Evolutionary conservation across 2,797 vertebrate species (phyloP), one percentile per base, ranked within the genome.

Genomic region (Erithacus rubecula): DNA sequence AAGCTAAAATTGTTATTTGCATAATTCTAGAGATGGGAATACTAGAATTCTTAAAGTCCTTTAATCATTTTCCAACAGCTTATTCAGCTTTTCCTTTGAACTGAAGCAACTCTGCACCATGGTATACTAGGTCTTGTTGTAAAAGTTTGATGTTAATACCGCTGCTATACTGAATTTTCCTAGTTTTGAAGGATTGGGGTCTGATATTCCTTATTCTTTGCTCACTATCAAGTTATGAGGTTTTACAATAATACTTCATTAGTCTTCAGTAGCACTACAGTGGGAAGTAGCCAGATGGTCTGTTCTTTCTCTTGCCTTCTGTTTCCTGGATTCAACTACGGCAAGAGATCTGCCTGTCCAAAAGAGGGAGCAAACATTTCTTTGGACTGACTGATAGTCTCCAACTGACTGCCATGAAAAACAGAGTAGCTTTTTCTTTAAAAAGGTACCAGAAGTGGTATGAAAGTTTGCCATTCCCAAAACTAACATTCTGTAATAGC

Each of bases 81-180:
- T 89, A 82, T 77, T 96, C 80, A 90, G 76, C 82, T 78, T 90
- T 89, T 89, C n/a, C 49, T 91, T 91, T 91, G 87, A 95, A 94
- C 56, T 89, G 56, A 68, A 89, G 58, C 15, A 34, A 82, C 44
- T 81, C 39, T 37, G 53, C 13, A 64, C 4, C 8, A 17, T 55
- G 12, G 64, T 94, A 79, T 70, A 60, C 4, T 6, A 81, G 22
- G 43, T 87, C 67, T 80, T 87, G 16, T 52, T 87, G 23, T 41
- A 94, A 47, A 93, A 36, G 12, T 59, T 89, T 58, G 44, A 43
- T 41, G 14, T 49, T 84, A 80, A 81, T 56, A 55, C 5, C 14
- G 10, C 47, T 80, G 16, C 21, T 55, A 64, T 63, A 88, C 18
- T 47, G 34, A 27, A 65, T 23, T 34, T 11, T 10, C 41, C 14